These are phyloP conservation scores for Aphelenchoides besseyi DNA, from an alignment of 1,140 invertebrate genomes.

Conservation along the genomic window DNA sequence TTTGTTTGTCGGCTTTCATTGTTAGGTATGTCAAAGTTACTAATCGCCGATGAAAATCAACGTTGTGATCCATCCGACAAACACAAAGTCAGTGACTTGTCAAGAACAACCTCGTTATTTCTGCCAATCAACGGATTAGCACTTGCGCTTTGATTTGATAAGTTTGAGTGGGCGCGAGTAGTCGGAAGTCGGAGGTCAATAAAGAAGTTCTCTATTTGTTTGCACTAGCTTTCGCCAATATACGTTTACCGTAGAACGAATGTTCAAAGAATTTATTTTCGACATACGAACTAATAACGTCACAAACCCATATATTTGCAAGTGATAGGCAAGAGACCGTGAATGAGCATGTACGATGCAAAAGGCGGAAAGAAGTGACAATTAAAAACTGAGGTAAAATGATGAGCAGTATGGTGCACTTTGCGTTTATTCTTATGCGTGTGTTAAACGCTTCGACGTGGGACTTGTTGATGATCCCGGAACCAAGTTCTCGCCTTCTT, in stretches of 20 bases:
- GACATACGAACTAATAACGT: not conserved
- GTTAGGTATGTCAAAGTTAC: too few species aligned
- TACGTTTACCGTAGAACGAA: too few species aligned
- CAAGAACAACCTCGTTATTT: not conserved
- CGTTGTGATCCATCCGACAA: not conserved
- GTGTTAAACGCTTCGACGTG: not conserved
- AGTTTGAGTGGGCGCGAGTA: too few species aligned
- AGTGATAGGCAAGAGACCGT: constrained; percentile 5
- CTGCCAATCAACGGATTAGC: not conserved
- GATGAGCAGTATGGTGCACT: not conserved
- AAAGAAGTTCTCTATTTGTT: not conserved
- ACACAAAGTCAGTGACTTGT: not conserved
- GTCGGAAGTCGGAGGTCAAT: not conserved
- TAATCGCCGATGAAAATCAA: not conserved
- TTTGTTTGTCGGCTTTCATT: not conserved
- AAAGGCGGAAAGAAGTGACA: not conserved
- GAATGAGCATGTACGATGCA: not conserved
- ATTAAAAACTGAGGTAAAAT: not conserved
- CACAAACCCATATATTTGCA: not conserved
- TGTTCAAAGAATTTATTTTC: not conserved
- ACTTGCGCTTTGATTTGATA: constrained; percentile 3
- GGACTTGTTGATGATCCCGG: not conserved
- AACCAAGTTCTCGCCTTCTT: not conserved
- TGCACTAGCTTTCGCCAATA: too few species aligned
- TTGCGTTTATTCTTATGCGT: not conserved